Conservation (phyloP, 2,797 vertebrate species). For the Psittacula derbiana region DNA sequence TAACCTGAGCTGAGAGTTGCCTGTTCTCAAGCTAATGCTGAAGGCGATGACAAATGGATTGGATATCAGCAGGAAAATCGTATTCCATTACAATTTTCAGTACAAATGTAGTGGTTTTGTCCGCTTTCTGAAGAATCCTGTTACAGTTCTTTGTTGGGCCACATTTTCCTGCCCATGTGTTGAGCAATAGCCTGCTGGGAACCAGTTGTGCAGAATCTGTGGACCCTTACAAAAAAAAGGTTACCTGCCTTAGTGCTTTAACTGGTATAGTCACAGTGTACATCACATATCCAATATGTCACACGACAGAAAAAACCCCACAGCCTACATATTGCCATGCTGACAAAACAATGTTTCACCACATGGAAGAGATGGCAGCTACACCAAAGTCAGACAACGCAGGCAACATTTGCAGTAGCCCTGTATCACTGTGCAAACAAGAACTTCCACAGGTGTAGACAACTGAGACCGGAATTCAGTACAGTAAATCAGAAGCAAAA, state of each 20-base stretch:
- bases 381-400: neutral
- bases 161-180: neutral
- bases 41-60: neutral
- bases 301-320: neutral
- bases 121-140: neutral
- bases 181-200: neutral
- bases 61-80: neutral
- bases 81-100: neutral
- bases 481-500: neutral
- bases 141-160: neutral
- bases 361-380: neutral
- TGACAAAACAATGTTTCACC: neutral
- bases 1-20: conserved; percentile 59
- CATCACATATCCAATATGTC: neutral
- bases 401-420: neutral
- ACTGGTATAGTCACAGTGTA: neutral
- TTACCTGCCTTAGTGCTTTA: neutral
- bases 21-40: neutral
- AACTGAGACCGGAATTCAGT: neutral
- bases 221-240: neutral
- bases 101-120: neutral
- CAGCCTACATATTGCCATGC: neutral
- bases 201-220: neutral
- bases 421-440: neutral
- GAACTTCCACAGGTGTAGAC: neutral